Evolutionary conservation across 2,888 invertebrate genomes (phyloP).

Genomic region (Agrochola macilenta): DNA sequence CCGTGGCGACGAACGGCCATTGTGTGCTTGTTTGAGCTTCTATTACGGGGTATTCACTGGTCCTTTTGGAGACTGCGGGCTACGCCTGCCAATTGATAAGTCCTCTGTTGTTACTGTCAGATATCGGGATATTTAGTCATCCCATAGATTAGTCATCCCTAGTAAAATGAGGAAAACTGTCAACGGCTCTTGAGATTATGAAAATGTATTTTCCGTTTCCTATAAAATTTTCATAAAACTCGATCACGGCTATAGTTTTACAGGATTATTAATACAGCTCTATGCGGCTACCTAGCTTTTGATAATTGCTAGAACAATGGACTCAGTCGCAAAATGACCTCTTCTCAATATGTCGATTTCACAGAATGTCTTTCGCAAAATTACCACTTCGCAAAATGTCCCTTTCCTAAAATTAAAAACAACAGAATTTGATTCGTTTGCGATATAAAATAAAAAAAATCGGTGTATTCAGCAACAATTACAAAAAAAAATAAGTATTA

Average conservation of each 20-base stretch:
- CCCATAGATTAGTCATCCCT: not conserved
- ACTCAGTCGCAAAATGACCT: no score
- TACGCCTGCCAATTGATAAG: slow-evolving; percentile 53
- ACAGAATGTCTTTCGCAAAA: no score
- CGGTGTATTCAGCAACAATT: no score
- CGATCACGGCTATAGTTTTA: not conserved
- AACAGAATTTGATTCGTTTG: no score
- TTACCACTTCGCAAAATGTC: no score
- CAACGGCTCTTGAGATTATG: not conserved
- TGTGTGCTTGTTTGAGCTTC: slow-evolving; percentile 74
- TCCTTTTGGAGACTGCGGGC: slow-evolving; percentile 51
- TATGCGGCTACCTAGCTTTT: slow-evolving; percentile 10
- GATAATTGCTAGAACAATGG: not conserved
- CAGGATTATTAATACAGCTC: not conserved
- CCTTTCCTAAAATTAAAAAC: no score
- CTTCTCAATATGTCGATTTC: no score
- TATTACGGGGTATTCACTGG: slow-evolving; percentile 67
- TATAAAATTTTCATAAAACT: not conserved
- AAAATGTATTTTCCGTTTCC: not conserved
- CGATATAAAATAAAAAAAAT: no score
- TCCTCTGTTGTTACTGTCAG: not conserved
- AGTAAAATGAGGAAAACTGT: not conserved
- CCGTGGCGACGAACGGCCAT: slow-evolving; percentile 78
- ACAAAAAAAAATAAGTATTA: no score
- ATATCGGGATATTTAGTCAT: slow-evolving; percentile 14